Conservation (phyloP, 2,113 vertebrate genomes). For the Fulmarus glacialis region DNA sequence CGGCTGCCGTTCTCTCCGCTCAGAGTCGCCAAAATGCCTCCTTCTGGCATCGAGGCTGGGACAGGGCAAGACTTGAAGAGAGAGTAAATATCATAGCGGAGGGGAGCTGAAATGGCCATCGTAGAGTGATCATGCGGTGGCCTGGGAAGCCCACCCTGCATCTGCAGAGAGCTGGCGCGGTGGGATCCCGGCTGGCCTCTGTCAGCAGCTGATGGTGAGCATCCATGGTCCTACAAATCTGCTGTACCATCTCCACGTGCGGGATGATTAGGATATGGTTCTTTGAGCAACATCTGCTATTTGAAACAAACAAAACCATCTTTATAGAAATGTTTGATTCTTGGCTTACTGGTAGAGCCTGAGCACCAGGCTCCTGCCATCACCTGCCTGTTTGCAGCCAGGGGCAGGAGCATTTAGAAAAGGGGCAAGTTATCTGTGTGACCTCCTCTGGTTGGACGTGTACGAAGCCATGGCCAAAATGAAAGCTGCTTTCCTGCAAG, state of each 20-base stretch:
- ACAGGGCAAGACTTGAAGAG: not conserved
- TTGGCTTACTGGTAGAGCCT: not conserved
- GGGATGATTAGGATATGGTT: not conserved
- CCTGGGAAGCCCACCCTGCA: not conserved
- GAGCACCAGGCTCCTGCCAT: not conserved
- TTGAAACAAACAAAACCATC: not conserved
- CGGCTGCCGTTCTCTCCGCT: rapidly evolving
- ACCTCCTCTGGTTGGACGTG: rapidly evolving
- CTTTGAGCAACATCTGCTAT: not conserved
- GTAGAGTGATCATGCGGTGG: not conserved
- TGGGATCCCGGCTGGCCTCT: not conserved
- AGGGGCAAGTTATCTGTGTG: not conserved
- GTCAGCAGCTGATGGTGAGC: not conserved
- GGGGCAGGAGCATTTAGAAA: not conserved
- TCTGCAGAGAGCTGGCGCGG: not conserved
- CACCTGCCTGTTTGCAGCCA: not conserved
- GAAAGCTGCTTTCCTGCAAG: not conserved
- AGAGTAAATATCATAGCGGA: not conserved
- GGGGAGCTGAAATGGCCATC: not conserved
- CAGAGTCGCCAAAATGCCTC: not conserved
- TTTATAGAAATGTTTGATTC: not conserved
- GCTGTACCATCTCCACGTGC: rapidly evolving
- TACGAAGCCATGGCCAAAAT: not conserved
- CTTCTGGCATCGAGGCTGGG: not conserved
- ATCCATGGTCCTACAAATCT: not conserved